These are phyloP conservation scores for Girardinus metallicus DNA, from an alignment of 2,797 vertebrate species.

Conservation along the genomic window DNA sequence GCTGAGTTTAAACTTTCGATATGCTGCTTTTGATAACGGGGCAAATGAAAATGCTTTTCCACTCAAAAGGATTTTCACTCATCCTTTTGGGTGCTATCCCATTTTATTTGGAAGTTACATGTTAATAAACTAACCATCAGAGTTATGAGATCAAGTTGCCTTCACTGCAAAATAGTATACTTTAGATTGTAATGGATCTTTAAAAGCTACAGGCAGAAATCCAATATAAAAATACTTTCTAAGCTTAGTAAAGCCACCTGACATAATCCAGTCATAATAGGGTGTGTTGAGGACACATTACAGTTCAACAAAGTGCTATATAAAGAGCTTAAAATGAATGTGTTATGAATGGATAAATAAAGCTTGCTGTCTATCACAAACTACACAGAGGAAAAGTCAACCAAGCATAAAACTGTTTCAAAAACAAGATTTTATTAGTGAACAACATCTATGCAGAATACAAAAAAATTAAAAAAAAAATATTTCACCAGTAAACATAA, in stretches of 20 bases:
- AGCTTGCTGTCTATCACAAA: not conserved
- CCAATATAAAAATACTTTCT: not conserved
- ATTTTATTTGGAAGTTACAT: not conserved
- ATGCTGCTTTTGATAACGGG: not conserved
- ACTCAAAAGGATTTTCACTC: not conserved
- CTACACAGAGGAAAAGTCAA: not conserved
- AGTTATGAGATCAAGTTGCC: not conserved
- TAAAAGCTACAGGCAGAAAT: not conserved
- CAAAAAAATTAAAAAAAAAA: not conserved
- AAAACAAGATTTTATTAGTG: not conserved
- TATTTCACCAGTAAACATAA: not conserved
- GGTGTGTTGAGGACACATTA: not conserved
- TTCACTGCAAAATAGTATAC: not conserved
- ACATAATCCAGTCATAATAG: conserved; percentile 11
- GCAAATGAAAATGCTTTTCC: not conserved
- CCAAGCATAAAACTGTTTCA: not conserved
- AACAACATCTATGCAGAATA: not conserved
- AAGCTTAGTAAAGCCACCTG: conserved; percentile 1
- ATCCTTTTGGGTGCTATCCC: not conserved
- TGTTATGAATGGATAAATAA: not conserved
- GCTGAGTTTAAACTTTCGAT: not conserved
- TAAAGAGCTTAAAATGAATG: not conserved
- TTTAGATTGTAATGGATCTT: not conserved
- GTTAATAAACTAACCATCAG: not conserved
- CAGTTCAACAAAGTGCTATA: conserved; percentile 4